phyloP scores from a whole-genome alignment of 2,113 vertebrate species.

The Cygnus atratus region DNA sequence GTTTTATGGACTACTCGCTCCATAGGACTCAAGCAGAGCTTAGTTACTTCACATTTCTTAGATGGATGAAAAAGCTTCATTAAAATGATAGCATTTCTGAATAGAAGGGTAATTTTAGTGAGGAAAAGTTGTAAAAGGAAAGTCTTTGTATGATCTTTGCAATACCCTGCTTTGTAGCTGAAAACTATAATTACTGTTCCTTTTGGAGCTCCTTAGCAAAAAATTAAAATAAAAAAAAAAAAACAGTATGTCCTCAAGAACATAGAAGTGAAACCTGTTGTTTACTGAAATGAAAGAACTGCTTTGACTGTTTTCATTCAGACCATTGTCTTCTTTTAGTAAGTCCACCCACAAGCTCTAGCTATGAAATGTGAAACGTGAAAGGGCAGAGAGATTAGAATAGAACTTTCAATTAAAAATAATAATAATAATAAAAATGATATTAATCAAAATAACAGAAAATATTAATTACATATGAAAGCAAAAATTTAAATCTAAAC shows the following conservation, averaged over 20 bases:
- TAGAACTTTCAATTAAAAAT: not conserved
- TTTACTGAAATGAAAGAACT: not conserved
- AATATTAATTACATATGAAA: not conserved
- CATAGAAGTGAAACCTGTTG: not conserved
- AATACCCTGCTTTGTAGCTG: not conserved
- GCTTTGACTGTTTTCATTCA: not conserved
- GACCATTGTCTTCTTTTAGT: not conserved
- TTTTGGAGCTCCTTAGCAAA: not conserved
- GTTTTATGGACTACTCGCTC: not conserved
- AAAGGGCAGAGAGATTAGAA: not conserved
- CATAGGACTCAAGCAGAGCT: not conserved
- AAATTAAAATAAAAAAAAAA: not conserved
- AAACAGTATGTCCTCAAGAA: accelerated
- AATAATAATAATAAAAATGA: not conserved
- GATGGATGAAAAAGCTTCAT: not conserved
- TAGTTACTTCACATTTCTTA: not conserved
- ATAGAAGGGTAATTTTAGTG: not conserved
- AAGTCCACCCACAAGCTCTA: not conserved
- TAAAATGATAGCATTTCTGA: not conserved
- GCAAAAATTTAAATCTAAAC: not conserved
- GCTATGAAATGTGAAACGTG: not conserved
- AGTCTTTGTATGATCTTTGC: not conserved
- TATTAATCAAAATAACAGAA: not conserved
- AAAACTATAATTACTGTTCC: not conserved
- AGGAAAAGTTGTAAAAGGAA: not conserved